A percentile compares a stretch with the other conserved stretches of the same genome.
Evolutionary conservation across 2,797 vertebrate species (phyloP).

Genomic region (Erpetoichthys calabaricus): DNA sequence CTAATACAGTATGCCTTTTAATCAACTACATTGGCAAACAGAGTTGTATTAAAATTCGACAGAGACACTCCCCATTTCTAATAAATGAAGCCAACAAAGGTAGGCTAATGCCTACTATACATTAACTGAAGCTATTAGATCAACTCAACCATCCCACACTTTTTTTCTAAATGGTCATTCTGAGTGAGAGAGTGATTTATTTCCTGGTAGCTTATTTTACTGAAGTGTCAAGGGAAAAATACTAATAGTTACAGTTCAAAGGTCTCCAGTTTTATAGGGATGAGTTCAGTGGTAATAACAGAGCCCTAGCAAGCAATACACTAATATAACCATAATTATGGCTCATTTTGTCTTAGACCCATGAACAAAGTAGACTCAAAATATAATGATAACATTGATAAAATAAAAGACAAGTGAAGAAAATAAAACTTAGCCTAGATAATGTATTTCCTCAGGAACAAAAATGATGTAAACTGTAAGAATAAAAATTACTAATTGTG

Average conservation of each 20-base stretch:
- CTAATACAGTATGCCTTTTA: conserved; percentile 84
- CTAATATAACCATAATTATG: no score
- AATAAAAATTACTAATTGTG: no score
- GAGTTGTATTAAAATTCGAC: conserved; percentile 38
- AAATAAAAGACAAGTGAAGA: no score
- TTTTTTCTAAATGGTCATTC: conserved; percentile 17
- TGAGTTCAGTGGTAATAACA: no score
- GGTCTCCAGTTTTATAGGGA: conserved; percentile 5
- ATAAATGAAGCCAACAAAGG: conserved; percentile 37
- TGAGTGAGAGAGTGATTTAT: conserved; percentile 22
- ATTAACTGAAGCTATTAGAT: conserved; percentile 32
- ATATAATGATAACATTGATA: no score
- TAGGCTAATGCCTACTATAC: conserved; percentile 36
- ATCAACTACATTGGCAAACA: conserved; percentile 67
- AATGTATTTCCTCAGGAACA: no score
- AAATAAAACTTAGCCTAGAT: no score
- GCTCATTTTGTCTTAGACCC: no score
- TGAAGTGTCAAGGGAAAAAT: conserved; percentile 10
- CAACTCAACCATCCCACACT: conserved; percentile 25
- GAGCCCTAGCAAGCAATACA: no score
- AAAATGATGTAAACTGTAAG: no score
- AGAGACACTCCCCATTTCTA: conserved; percentile 39
- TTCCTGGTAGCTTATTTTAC: conserved; percentile 15
- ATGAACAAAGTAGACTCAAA: no score
- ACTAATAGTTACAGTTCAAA: conserved; percentile 16